Base-by-base conservation (phyloP, 2,888 invertebrate genomes). In the Heliconius sara region DNA sequence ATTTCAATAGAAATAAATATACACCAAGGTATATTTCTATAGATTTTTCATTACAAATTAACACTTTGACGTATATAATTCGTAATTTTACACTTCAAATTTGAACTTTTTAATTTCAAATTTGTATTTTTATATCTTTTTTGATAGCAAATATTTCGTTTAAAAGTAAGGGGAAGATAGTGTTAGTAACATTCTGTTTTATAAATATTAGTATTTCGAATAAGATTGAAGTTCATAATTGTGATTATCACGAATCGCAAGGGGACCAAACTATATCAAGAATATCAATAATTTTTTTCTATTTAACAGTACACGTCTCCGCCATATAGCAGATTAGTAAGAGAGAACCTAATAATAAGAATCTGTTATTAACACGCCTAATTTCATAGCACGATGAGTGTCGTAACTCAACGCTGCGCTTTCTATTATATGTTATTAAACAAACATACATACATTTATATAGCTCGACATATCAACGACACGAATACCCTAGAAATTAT, bases 1-100 rank as follows among this genome's bases (percentile, higher is more conserved):
- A 30, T 30, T 52, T 19, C 27, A 13, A 27, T 57, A 57, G 30
- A 57, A 72, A 72, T 68, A 57, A 72, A 72, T 68, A n/a, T 68
- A 68, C 16, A 47, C 1, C 1, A 10, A n/a, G 3, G 12, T 13
- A 16, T 65, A 65, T 65, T 13, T 66, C 19, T 66, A 30, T 30
- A 7, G 2, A 7, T 7, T 52, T 52, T 52, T 52, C 52, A 52
- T 2, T 52, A 6, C 19, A 52, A 52, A 52, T 52, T 52, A 1
- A 34, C 7, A 52, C 19, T 52, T 19, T 7, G 19, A 16, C 16
- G 16, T 47, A 16, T 47, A 16, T 16, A 47, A 47, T 47, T 16
- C 47, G 16, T 13, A 0, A 10, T 43, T 43, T 0, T 12, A 43
- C 43, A 0, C 13, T 0, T 43, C 13, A 43, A 43, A 13, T 43